Percentiles rank a stretch among this genome's conserved stretches.
These are phyloP conservation scores for Psittacus erithacus DNA, from an alignment of 2,113 vertebrate genomes.

Conservation along the genomic window DNA sequence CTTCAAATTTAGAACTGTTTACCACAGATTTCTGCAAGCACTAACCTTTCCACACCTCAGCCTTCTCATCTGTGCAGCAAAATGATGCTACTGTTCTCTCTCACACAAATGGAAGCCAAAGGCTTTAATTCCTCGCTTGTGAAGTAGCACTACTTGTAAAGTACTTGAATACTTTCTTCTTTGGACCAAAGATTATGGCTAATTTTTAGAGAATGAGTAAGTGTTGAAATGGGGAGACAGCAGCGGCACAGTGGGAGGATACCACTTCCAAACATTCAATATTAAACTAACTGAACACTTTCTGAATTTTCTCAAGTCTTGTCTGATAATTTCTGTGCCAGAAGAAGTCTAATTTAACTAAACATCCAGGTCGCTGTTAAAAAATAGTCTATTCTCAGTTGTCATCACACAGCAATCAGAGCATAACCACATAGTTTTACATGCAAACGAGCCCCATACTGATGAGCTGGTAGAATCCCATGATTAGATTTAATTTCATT, in stretches of 20 bases:
- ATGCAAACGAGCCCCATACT: not conserved
- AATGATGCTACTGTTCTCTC: not conserved
- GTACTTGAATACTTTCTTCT: constrained; percentile 6
- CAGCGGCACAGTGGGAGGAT: not conserved
- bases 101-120: not conserved
- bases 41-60: not conserved
- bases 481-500: constrained; percentile 12
- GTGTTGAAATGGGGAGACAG: not conserved
- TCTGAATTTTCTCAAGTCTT: not conserved
- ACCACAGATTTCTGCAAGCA: not conserved
- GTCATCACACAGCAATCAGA: constrained; percentile 29
- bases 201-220: constrained; percentile 9
- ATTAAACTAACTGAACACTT: constrained; percentile 9
- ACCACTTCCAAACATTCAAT: not conserved
- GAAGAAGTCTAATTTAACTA: constrained; percentile 18
- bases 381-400: constrained; percentile 21
- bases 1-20: not conserved
- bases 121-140: not conserved
- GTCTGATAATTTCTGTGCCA: constrained; percentile 9
- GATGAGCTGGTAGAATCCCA: constrained; percentile 17
- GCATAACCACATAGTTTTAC: constrained; percentile 9
- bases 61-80: not conserved
- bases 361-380: constrained; percentile 39
- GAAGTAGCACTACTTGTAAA: not conserved
- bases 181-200: not conserved